Conservation (phyloP, 2,888 invertebrate genomes). For the Tolmerus cingulatus region DNA sequence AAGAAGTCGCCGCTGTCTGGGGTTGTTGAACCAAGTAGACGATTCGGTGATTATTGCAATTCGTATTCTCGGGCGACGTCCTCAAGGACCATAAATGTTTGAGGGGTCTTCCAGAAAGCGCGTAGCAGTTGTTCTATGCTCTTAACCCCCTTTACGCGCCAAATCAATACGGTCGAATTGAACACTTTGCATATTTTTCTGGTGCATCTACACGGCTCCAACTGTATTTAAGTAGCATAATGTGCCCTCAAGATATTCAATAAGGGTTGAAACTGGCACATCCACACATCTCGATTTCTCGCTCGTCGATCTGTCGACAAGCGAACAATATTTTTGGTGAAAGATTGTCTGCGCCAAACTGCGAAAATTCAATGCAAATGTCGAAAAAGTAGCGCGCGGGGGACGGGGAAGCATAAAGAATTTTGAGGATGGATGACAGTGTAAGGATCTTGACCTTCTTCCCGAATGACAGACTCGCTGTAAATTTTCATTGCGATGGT, state of each 20-base stretch:
- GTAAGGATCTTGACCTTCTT: slow-evolving; percentile 5
- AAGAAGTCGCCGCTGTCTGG: not conserved
- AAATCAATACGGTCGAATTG: not conserved
- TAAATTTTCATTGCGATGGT: slow-evolving; percentile 7
- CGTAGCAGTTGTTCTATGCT: not conserved
- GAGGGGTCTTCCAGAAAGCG: not conserved
- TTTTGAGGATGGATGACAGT: not conserved
- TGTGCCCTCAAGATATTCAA: not conserved
- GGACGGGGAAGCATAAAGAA: not conserved
- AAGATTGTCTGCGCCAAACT: not conserved
- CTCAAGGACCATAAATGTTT: not conserved
- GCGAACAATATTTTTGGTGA: not conserved
- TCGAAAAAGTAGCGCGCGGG: not conserved
- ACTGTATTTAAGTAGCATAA: not conserved
- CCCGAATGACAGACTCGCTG: not conserved
- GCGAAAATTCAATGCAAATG: slow-evolving; percentile 5
- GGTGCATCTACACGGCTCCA: not conserved
- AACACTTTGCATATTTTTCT: not conserved
- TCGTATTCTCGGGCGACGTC: not conserved
- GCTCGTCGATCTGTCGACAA: not conserved
- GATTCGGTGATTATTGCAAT: not conserved
- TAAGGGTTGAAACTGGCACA: not conserved
- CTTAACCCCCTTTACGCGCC: not conserved
- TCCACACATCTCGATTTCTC: not conserved
- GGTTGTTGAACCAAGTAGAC: not conserved